Evolutionary conservation across 2,888 invertebrate species (phyloP).

Genomic region (Agriopis marginaria): DNA sequence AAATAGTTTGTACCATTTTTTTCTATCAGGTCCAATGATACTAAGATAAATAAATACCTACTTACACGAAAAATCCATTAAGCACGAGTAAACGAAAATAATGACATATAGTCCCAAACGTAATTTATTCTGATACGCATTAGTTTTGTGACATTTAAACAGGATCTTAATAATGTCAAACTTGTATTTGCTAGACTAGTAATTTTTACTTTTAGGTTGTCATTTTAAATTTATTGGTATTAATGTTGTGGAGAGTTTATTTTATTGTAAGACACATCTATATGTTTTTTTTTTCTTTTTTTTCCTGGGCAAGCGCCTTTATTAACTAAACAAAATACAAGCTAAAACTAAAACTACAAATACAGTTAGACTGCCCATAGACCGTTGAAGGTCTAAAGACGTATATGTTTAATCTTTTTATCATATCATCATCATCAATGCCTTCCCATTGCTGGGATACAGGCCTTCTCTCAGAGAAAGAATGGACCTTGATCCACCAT

Average conservation of each 20-base stretch:
- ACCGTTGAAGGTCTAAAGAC: too few relatives aligned
- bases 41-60: conserved; percentile 9
- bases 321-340: too few relatives aligned
- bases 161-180: conserved; percentile 49
- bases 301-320: too few relatives aligned
- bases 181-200: conserved; percentile 16
- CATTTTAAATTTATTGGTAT: conserved; percentile 5
- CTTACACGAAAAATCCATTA: conserved; percentile 16
- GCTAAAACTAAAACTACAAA: too few relatives aligned
- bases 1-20: too few relatives aligned
- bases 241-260: not conserved
- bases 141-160: conserved; percentile 53
- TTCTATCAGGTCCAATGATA: not conserved
- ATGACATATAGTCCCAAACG: conserved; percentile 33
- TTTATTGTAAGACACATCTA: not conserved
- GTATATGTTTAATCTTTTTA: too few relatives aligned
- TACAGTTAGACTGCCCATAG: too few relatives aligned
- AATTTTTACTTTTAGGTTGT: not conserved
- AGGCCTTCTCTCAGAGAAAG: too few relatives aligned
- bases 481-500: too few relatives aligned
- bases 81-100: conserved; percentile 11
- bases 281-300: too few relatives aligned
- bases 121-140: conserved; percentile 47
- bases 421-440: too few relatives aligned
- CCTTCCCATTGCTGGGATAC: too few relatives aligned